phyloP scores from a whole-genome alignment of 2,113 vertebrate species.

The Stigmatopora argus region DNA sequence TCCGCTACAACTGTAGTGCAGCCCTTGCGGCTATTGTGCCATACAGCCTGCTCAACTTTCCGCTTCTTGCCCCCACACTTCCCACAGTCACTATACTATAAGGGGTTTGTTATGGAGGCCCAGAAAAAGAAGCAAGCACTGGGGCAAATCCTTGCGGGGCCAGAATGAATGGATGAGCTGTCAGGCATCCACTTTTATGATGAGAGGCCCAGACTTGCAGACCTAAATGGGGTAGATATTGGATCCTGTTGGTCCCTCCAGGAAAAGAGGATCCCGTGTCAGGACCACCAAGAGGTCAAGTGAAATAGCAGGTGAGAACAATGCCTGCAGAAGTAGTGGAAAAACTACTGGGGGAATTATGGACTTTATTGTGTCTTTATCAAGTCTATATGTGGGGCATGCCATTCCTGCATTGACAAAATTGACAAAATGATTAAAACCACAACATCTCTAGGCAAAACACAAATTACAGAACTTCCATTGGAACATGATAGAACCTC shows the following conservation, averaged over 20 bases:
- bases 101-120: slow-evolving; percentile 49
- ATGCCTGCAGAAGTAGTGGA: slow-evolving; percentile 21
- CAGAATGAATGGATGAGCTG: slow-evolving; percentile 68
- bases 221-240: slow-evolving; percentile 54
- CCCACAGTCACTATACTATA: slow-evolving; percentile 22
- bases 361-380: slow-evolving; percentile 35
- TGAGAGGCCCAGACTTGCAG: slow-evolving; percentile 55
- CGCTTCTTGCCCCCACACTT: slow-evolving; percentile 25
- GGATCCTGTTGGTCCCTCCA: slow-evolving; percentile 39
- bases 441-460: slow-evolving; percentile 25
- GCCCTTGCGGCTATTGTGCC: slow-evolving; percentile 26
- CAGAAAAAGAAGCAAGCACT: slow-evolving; percentile 44
- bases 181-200: slow-evolving; percentile 54
- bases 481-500: slow-evolving; percentile 22
- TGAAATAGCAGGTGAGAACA: slow-evolving; percentile 18
- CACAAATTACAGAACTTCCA: slow-evolving; percentile 13
- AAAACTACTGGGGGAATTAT: slow-evolving; percentile 33
- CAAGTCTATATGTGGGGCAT: slow-evolving; percentile 26
- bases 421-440: background rate
- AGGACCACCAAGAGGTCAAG: slow-evolving; percentile 23
- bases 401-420: background rate
- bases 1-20: slow-evolving; percentile 37
- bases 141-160: slow-evolving; percentile 57
- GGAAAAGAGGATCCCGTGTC: slow-evolving; percentile 38
- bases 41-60: slow-evolving; percentile 24